phyloP scores from a whole-genome alignment of 2,888 invertebrate genomes.

The Drosophila subquinaria region DNA sequence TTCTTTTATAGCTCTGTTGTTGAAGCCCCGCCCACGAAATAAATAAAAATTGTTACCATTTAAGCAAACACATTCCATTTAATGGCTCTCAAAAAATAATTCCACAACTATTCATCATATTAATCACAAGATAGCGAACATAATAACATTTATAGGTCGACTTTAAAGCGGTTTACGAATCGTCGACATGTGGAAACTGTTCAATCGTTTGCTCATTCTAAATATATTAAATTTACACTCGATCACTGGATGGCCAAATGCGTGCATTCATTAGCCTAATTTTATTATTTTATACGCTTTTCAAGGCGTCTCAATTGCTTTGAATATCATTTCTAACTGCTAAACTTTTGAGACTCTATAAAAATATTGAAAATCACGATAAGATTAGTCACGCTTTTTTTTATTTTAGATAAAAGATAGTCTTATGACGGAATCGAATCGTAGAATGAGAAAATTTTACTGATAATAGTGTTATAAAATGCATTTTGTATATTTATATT shows the following conservation, averaged over 20 bases:
- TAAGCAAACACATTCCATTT: conserved; percentile 17
- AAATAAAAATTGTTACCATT: conserved; percentile 21
- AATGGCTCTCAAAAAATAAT: conserved; percentile 26
- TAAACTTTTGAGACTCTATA: not conserved
- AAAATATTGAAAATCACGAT: not conserved
- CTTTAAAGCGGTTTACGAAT: conserved; percentile 1
- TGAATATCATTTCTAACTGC: not conserved
- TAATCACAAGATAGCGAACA: conserved; percentile 34
- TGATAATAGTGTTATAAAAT: not conserved
- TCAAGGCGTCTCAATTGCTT: not conserved
- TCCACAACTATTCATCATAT: conserved; percentile 46
- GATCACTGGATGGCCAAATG: conserved; percentile 8
- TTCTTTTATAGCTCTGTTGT: conserved; percentile 5
- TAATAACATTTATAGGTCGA: conserved; percentile 1
- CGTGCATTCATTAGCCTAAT: conserved; percentile 25
- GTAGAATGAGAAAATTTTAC: not conserved
- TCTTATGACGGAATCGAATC: not conserved
- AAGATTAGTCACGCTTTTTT: not conserved
- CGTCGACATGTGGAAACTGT: not conserved
- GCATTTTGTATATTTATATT: not conserved
- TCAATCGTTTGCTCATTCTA: conserved; percentile 1
- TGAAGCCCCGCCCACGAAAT: conserved; percentile 4
- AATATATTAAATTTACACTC: conserved; percentile 9
- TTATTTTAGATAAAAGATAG: not conserved
- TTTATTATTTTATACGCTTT: not conserved